A percentile compares a stretch with the other conserved stretches of the same genome.
These are phyloP conservation scores for Abrostola tripartita DNA, from an alignment of 2,888 invertebrate species.

Conservation along the genomic window DNA sequence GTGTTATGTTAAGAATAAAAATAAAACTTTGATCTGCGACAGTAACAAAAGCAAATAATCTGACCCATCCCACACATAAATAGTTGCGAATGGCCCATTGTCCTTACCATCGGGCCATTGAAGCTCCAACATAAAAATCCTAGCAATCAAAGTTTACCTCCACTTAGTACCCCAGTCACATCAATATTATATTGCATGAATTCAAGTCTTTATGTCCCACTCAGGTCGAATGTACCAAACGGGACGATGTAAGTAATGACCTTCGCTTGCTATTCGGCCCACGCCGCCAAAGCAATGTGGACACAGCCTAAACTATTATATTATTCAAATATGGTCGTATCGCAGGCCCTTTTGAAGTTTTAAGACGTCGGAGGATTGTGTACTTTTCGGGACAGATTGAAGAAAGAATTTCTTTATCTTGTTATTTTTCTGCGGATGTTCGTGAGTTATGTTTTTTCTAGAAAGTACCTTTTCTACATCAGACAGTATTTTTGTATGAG, in stretches of 20 bases:
- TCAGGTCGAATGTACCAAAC: slow-evolving; percentile 53
- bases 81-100: slow-evolving; percentile 46
- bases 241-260: slow-evolving; percentile 68
- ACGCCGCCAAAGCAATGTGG: slow-evolving; percentile 46
- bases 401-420: slow-evolving; percentile 27
- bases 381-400: slow-evolving; percentile 40
- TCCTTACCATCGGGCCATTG: slow-evolving; percentile 37
- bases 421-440: slow-evolving; percentile 26
- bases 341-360: slow-evolving; percentile 63
- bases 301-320: slow-evolving; percentile 70
- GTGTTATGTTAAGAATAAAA: slow-evolving; percentile 36
- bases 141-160: slow-evolving; percentile 52
- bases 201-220: slow-evolving; percentile 43
- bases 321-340: slow-evolving; percentile 75
- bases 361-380: slow-evolving; percentile 45
- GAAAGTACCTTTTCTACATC: background rate
- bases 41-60: slow-evolving; percentile 43
- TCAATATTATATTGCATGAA: slow-evolving; percentile 55
- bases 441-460: slow-evolving; percentile 18
- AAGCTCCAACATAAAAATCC: slow-evolving; percentile 42
- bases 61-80: slow-evolving; percentile 40
- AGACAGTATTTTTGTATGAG: background rate
- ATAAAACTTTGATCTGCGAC: slow-evolving; percentile 40
- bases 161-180: slow-evolving; percentile 51
- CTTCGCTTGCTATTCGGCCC: slow-evolving; percentile 60